These are phyloP conservation scores for Panagrolaimus sp. DNA, from an alignment of 1,140 invertebrate genomes.

Conservation along the genomic window DNA sequence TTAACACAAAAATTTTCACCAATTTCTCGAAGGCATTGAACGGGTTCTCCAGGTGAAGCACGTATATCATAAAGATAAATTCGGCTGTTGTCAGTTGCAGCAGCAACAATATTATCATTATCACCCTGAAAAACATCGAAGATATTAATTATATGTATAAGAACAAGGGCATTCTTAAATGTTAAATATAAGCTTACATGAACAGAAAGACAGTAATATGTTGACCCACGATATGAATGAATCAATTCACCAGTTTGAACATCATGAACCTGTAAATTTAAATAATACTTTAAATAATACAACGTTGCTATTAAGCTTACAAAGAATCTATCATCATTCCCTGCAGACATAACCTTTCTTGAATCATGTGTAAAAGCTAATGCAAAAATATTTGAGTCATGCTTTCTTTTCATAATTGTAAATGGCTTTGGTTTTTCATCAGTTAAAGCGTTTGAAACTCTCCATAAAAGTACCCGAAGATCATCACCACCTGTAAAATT, in stretches of 20 bases:
- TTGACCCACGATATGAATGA: neutral
- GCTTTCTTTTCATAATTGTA: neutral
- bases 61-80: constrained; percentile 9
- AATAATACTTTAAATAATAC: too few relatives aligned
- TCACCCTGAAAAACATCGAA: neutral
- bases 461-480: constrained; percentile 1
- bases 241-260: neutral
- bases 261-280: constrained; percentile 11
- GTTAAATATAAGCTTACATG: neutral
- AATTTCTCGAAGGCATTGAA: neutral
- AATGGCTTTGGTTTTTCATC: neutral
- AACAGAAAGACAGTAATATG: neutral
- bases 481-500: neutral
- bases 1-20: constrained; percentile 11
- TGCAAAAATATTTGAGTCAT: neutral
- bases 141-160: too few relatives aligned
- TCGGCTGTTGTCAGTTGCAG: neutral
- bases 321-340: neutral
- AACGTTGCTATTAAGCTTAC: too few relatives aligned
- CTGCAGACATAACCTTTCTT: constrained; percentile 3
- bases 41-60: neutral
- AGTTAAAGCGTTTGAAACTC: neutral
- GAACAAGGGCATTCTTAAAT: too few relatives aligned
- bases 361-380: neutral
- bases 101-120: neutral